phyloP scores from a whole-genome alignment of 2,797 vertebrate species.

The Sciurus carolinensis region DNA sequence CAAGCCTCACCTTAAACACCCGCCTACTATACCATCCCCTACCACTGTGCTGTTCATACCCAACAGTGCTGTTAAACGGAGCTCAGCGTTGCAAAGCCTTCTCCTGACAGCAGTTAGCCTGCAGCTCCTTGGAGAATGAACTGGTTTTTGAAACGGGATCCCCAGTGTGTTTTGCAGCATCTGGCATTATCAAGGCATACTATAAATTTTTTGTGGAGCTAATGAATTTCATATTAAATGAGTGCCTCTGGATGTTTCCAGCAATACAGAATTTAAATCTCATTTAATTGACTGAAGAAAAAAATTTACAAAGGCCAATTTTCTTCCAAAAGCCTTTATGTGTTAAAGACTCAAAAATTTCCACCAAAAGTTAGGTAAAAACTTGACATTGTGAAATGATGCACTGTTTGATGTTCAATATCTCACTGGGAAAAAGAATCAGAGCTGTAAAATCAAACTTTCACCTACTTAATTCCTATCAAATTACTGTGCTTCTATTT shows the following conservation, averaged over 20 bases:
- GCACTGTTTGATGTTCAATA: conserved; percentile 25
- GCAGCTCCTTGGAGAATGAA: not conserved
- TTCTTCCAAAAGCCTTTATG: not conserved
- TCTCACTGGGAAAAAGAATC: not conserved
- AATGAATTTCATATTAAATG: conserved; percentile 29
- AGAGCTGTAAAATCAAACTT: conserved; percentile 50
- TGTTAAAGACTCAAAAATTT: conserved; percentile 51
- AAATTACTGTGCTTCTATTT: conserved; percentile 57
- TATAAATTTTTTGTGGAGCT: not conserved
- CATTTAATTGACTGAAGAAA: not conserved
- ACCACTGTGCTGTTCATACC: not conserved
- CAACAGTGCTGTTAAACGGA: not conserved
- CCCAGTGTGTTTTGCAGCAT: not conserved
- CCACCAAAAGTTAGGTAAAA: not conserved
- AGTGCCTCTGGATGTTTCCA: not conserved
- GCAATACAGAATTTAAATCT: conserved; percentile 37
- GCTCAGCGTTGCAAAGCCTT: not conserved
- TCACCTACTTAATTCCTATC: conserved; percentile 51
- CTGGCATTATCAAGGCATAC: not conserved
- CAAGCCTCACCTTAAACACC: not conserved
- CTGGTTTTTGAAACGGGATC: not conserved
- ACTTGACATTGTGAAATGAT: not conserved
- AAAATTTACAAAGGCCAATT: conserved; percentile 54
- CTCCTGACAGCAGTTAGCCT: not conserved
- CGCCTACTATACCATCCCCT: not conserved